phyloP scores from a whole-genome alignment of 2,113 vertebrate genomes.

The Siniperca chuatsi region DNA sequence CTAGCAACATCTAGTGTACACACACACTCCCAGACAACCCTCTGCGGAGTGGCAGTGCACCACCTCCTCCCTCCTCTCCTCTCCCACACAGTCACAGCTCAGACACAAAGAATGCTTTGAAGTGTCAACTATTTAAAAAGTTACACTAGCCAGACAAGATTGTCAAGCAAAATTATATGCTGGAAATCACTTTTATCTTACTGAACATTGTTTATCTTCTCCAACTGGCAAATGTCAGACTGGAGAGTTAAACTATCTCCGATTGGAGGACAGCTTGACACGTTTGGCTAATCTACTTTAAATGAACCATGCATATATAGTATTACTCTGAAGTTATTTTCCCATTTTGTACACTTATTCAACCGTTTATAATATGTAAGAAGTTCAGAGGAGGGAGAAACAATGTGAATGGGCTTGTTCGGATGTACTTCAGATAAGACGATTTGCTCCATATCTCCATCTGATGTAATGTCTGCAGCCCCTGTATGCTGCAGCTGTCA shows the following conservation, averaged over 20 bases:
- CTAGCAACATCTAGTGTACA: conserved; percentile 27
- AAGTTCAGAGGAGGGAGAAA: conserved; percentile 30
- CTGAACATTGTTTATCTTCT: conserved; percentile 59
- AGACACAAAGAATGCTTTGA: conserved; percentile 70
- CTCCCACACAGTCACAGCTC: conserved; percentile 50
- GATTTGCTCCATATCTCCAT: conserved; percentile 8
- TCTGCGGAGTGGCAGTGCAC: conserved; percentile 47
- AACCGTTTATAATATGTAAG: conserved; percentile 35
- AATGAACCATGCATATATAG: conserved; percentile 42
- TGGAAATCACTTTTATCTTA: conserved; percentile 67
- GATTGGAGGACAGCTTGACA: conserved; percentile 47
- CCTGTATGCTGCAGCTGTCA: conserved; percentile 40
- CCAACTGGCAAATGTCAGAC: conserved; percentile 49
- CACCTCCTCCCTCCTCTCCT: conserved; percentile 42
- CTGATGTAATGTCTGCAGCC: conserved; percentile 17
- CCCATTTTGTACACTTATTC: conserved; percentile 37
- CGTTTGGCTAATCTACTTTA: conserved; percentile 55
- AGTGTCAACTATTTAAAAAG: conserved; percentile 67
- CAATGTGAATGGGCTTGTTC: conserved; percentile 13
- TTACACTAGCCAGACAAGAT: conserved; percentile 58
- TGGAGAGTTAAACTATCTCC: conserved; percentile 48
- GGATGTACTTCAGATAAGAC: conserved; percentile 37
- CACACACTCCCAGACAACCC: conserved; percentile 29
- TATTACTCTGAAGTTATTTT: conserved; percentile 30
- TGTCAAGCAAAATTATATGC: conserved; percentile 61